Percentiles rank a stretch among this genome's conserved stretches.
Evolutionary conservation across 2,113 vertebrate genomes (phyloP).

Genomic region (Eira barbara): DNA sequence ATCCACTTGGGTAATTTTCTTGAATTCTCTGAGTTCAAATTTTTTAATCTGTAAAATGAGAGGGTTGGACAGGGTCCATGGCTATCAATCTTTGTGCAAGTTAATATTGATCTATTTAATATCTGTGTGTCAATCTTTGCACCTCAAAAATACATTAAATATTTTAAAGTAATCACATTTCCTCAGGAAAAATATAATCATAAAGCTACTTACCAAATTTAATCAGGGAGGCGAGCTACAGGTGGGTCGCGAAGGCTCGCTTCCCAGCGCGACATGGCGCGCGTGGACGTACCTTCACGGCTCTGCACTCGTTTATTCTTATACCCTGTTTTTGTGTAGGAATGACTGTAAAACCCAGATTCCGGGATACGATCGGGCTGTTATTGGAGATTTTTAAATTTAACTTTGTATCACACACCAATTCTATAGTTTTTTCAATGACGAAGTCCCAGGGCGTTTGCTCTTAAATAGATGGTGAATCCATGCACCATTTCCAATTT

Average conservation of each 20-base stretch:
- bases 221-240: background rate
- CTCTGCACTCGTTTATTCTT: background rate
- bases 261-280: background rate
- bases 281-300: rapidly evolving
- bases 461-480: background rate
- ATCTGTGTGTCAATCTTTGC: slow-evolving; percentile 38
- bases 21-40: background rate
- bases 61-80: background rate
- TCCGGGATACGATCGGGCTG: background rate
- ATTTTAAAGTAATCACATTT: slow-evolving; percentile 48
- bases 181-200: slow-evolving; percentile 24
- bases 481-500: background rate
- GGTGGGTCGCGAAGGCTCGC: background rate
- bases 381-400: background rate
- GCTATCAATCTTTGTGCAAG: slow-evolving; percentile 20
- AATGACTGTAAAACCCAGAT: background rate
- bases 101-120: slow-evolving; percentile 19
- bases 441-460: background rate
- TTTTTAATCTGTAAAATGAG: slow-evolving; percentile 64
- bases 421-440: background rate
- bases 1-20: background rate
- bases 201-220: slow-evolving; percentile 25
- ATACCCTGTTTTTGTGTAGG: background rate
- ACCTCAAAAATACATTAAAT: slow-evolving; percentile 31
- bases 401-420: background rate